A percentile compares a stretch with the other conserved stretches of the same genome.
Conservation (phyloP, 2,113 vertebrate genomes). For the Thalassarche chlororhynchos region DNA sequence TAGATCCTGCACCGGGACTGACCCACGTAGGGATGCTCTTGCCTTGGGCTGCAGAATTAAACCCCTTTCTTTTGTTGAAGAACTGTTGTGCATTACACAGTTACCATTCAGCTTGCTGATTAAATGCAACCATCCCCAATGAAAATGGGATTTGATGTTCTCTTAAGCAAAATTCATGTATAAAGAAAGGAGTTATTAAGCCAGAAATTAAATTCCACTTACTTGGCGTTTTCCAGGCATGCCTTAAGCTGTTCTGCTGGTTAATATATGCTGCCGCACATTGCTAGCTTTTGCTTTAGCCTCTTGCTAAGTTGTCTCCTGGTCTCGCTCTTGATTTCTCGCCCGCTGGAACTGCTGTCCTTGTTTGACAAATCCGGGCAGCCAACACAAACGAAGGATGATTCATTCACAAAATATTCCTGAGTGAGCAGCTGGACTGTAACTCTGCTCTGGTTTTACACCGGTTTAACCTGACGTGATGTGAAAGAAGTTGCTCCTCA, state of each 20-base stretch:
- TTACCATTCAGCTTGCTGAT: neutral
- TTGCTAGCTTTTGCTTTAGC: neutral
- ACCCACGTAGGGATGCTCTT: fast-evolving
- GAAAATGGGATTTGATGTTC: conserved; percentile 38
- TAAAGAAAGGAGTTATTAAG: conserved; percentile 40
- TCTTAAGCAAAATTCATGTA: conserved; percentile 7
- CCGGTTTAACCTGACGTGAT: neutral
- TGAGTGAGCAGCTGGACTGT: neutral
- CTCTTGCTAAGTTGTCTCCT: neutral
- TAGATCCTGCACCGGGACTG: neutral
- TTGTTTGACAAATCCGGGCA: neutral
- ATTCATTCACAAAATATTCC: conserved; percentile 1
- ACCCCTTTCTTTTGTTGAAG: neutral
- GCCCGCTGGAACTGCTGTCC: neutral
- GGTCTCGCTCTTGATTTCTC: neutral
- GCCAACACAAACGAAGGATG: neutral
- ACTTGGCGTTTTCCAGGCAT: neutral
- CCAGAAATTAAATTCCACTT: conserved; percentile 36
- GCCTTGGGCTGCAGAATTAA: neutral
- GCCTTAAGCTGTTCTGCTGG: conserved; percentile 11
- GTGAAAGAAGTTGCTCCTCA: neutral
- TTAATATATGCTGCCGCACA: neutral
- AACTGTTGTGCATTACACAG: neutral
- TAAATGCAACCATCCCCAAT: neutral
- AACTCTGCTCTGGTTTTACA: neutral